A percentile compares a stretch with the other conserved stretches of the same genome.
Conservation (phyloP, 2,888 invertebrate species). For the Lasioglossum zephyrum region DNA sequence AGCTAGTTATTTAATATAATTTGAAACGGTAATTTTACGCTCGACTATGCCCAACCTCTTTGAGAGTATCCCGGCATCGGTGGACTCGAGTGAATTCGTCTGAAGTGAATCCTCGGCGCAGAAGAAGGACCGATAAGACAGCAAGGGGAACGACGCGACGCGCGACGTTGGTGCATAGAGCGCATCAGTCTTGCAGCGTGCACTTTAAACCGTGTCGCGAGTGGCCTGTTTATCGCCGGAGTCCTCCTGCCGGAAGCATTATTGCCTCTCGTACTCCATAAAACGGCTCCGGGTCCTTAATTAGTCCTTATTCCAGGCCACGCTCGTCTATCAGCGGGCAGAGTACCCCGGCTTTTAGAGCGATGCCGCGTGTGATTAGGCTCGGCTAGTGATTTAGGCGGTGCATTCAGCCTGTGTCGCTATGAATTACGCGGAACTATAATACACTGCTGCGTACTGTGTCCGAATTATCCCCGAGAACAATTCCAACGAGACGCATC, state of each 20-base stretch:
- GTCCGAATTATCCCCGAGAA: background rate
- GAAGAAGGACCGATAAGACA: background rate
- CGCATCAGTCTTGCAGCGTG: background rate
- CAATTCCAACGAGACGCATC: background rate
- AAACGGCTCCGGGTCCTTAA: constrained; percentile 32
- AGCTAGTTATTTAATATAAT: background rate
- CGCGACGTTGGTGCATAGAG: background rate
- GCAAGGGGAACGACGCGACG: background rate
- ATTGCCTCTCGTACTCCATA: constrained; percentile 9
- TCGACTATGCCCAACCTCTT: background rate
- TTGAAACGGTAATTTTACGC: background rate
- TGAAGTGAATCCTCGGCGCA: background rate
- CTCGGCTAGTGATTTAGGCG: constrained; percentile 5
- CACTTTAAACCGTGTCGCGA: background rate
- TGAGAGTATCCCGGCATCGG: background rate
- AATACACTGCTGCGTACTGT: background rate
- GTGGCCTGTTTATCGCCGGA: background rate
- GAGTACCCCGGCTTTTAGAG: constrained; percentile 10
- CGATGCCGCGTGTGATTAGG: background rate
- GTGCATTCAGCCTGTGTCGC: background rate
- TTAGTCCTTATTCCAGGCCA: constrained; percentile 33
- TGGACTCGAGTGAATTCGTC: background rate
- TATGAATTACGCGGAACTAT: background rate
- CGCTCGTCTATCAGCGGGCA: background rate
- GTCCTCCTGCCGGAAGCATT: constrained; percentile 1